Conservation (phyloP, 2,888 invertebrate genomes). For the Macaria liturata region DNA sequence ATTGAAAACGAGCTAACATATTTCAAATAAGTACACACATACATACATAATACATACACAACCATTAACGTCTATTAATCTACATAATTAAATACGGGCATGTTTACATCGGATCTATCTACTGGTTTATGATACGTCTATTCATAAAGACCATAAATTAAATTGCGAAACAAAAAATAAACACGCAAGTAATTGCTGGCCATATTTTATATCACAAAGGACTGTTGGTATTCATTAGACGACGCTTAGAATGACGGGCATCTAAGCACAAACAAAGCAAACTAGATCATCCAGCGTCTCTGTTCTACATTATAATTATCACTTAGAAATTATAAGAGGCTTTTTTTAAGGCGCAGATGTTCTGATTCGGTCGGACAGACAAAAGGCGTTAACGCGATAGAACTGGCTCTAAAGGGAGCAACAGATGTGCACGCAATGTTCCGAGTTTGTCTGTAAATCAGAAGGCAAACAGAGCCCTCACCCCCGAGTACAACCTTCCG, state of each 20-base stretch:
- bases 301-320: conserved; percentile 49
- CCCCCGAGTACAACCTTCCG: conserved; percentile 34
- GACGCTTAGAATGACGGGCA: conserved; percentile 10
- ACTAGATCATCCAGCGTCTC: conserved; percentile 46
- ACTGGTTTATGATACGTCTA: conserved; percentile 18
- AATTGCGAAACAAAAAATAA: conserved; percentile 24
- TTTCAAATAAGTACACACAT: conserved; percentile 10
- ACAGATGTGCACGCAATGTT: conserved; percentile 66
- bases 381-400: conserved; percentile 45
- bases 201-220: conserved; percentile 10
- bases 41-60: neutral
- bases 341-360: conserved; percentile 69
- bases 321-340: conserved; percentile 52
- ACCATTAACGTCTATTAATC: conserved; percentile 20
- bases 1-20: neutral
- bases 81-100: conserved; percentile 17
- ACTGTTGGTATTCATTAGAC: conserved; percentile 36
- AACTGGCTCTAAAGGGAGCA: conserved; percentile 65
- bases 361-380: conserved; percentile 33
- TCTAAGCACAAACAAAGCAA: conserved; percentile 41
- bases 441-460: conserved; percentile 78
- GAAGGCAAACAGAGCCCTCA: conserved; percentile 70
- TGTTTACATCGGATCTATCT: conserved; percentile 22
- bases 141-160: conserved; percentile 20
- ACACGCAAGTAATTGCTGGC: conserved; percentile 13